phyloP scores from a whole-genome alignment of 1,140 invertebrate species.

The Reticulitermes speratus region DNA sequence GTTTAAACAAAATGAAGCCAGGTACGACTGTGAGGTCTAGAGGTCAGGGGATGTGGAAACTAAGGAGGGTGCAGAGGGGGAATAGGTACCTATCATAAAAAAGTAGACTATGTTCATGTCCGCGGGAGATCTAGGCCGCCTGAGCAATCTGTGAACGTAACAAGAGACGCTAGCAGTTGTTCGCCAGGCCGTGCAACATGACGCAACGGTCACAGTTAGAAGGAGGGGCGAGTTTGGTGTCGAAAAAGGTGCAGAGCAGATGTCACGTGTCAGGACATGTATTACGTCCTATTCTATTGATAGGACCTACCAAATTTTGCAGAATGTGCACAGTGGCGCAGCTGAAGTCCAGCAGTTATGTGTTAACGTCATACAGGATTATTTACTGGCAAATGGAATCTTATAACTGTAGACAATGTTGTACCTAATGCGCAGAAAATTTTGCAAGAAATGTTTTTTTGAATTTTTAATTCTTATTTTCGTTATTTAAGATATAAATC shows the following conservation, averaged over 20 bases:
- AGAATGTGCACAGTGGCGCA: neutral
- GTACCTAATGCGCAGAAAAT: neutral
- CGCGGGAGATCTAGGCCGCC: neutral
- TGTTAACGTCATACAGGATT: neutral
- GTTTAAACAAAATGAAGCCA: neutral
- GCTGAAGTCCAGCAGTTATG: neutral
- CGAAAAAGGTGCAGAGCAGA: conserved; percentile 5
- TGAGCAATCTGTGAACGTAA: neutral
- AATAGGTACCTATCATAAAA: neutral
- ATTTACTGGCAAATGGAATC: neutral
- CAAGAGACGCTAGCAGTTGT: neutral
- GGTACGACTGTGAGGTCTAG: neutral
- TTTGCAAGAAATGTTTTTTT: too few relatives aligned
- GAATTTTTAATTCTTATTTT: too few relatives aligned
- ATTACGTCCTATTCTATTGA: neutral
- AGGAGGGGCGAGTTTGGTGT: neutral
- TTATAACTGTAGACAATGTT: neutral
- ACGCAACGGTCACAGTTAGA: conserved; percentile 25
- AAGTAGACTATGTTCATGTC: neutral
- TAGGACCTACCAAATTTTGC: neutral
- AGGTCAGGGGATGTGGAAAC: neutral
- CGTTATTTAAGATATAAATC: too few relatives aligned
- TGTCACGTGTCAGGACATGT: conserved; percentile 18
- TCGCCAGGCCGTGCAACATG: conserved; percentile 27
- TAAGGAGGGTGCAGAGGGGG: neutral